A percentile compares a stretch with the other conserved stretches of the same genome.
Conservation (phyloP, 2,888 invertebrate genomes). For the Pycnomerus fuliginosus region DNA sequence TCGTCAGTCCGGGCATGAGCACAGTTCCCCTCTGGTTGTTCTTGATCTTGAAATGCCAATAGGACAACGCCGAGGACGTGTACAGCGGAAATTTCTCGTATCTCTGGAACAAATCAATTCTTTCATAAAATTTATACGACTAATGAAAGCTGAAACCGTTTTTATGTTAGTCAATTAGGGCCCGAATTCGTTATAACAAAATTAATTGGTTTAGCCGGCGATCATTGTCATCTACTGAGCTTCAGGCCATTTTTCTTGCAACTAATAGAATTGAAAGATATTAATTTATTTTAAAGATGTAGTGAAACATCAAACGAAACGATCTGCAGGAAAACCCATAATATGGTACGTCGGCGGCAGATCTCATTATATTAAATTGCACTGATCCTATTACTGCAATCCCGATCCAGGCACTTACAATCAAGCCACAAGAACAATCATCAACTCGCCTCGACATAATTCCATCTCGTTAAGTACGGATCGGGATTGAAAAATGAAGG, state of each 20-base stretch:
- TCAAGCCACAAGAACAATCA: not conserved
- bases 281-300: no score
- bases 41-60: constrained; percentile 35
- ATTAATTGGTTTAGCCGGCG: no score
- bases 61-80: constrained; percentile 33
- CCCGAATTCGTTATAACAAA: no score
- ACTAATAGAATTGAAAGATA: no score
- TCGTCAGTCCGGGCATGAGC: constrained; percentile 32
- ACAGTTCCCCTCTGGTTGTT: constrained; percentile 24
- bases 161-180: constrained; percentile 12
- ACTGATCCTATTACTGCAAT: not conserved
- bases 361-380: constrained; percentile 3
- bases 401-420: not conserved
- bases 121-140: constrained; percentile 6
- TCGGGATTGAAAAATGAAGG: no score
- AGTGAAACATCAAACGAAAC: no score
- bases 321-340: no score
- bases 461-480: no score
- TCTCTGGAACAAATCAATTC: constrained; percentile 36
- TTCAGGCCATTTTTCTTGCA: not conserved
- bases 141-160: constrained; percentile 11
- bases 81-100: constrained; percentile 44
- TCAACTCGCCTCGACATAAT: no score
- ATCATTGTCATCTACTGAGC: not conserved
- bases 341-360: not conserved